Conservation (phyloP, 2,888 invertebrate species). For the Paralinhomoeus sp. region DNA sequence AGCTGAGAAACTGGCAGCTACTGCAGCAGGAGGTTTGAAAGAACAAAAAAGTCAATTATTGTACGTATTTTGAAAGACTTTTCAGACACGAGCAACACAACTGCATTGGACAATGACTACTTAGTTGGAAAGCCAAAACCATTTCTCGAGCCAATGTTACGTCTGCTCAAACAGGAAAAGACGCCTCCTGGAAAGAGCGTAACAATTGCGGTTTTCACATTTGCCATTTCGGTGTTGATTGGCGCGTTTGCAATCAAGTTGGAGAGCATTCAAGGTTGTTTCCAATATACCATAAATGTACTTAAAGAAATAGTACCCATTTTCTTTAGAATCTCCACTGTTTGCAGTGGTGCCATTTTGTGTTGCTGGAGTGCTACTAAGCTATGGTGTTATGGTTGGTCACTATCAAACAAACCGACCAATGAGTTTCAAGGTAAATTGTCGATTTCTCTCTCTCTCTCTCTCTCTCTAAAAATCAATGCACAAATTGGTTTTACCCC, state of each 20-base stretch:
- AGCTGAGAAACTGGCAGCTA: too few species aligned
- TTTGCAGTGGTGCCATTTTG: background rate
- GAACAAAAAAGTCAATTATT: too few species aligned
- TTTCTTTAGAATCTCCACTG: too few species aligned
- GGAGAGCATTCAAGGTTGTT: too few species aligned
- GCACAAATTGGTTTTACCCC: background rate
- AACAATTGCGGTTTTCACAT: constrained; percentile 2
- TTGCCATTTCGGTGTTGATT: background rate
- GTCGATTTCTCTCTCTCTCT: background rate
- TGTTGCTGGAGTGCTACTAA: background rate
- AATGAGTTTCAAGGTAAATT: constrained; percentile 13
- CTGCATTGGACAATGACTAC: too few species aligned
- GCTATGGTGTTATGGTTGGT: constrained; percentile 9
- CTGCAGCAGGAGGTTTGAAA: too few species aligned
- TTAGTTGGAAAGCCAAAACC: background rate
- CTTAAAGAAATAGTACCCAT: background rate
- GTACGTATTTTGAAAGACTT: too few species aligned
- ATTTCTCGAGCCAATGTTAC: background rate
- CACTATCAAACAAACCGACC: constrained; percentile 12
- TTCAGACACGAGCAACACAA: too few species aligned
- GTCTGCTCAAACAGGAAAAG: background rate
- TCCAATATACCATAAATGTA: background rate
- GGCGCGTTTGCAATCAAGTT: background rate
- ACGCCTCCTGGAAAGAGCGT: too few species aligned
- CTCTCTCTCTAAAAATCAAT: background rate